Evolutionary conservation across 2,797 vertebrate genomes (phyloP), one percentile per base, ranked within the genome.

Genomic region (Propithecus deckenii): DNA sequence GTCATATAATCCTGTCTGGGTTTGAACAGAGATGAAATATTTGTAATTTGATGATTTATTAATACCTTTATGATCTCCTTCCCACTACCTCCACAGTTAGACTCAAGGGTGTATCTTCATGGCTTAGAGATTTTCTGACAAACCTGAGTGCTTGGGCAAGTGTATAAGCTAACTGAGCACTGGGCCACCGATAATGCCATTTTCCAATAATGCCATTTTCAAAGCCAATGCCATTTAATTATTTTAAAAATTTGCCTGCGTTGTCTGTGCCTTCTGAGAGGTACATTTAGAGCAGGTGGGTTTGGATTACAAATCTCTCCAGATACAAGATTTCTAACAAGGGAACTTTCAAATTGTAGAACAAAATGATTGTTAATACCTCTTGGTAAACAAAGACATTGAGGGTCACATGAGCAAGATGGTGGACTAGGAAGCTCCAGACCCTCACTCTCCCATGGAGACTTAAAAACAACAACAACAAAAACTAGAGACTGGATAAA

Each of bases 141-240:
- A 65, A 63, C 9, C 6, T 38, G 23, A 71, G 20, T 59, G 17
- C 72, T 43, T 35, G 7, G 2, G 32, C 38, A 41, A 13, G 7
- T 41, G 25, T 38, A 46, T 6, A 20, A 50, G 32, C 38, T 59
- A 46, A 23, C 1, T 71, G 50, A 95, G 43, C 32, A 13, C 12
- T 7, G 20, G 28, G 5, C 69, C 78, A 50, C 17, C 43, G 30
- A 43, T 80, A 85, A 57, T n/a, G 61, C n/a, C 52, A 17, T 30
- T 67, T 80, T 89, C 35, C 1, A 32, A 32, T 59, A 28, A 59
- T 0, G 32, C 1, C 63, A 65, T 65, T 8, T 65, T n/a, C 63
- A 94, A 93, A 80, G 59, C 25, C 71, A 83, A 13, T 50, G 28
- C 20, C 86, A 78, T 95, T 78, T 85, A 80, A 65, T 74, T 79